Conservation (phyloP, 1,140 invertebrate genomes). For the Caenorhabditis brenneri region DNA sequence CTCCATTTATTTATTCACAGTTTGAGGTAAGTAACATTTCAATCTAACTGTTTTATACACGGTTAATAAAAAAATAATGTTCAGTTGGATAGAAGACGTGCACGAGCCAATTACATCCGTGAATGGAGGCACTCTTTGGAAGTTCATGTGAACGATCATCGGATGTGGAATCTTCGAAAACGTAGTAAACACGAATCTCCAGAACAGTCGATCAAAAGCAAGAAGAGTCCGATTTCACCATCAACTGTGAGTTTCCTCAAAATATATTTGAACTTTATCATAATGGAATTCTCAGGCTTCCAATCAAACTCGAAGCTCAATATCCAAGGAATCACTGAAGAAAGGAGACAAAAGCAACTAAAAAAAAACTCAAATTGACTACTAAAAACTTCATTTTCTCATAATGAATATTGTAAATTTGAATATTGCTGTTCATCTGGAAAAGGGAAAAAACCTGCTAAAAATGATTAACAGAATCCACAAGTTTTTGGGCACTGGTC, state of each 20-base stretch:
- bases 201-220: neutral
- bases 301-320: neutral
- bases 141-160: neutral
- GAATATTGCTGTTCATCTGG: slow-evolving; percentile 18
- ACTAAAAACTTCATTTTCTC: neutral
- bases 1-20: slow-evolving; percentile 6
- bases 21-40: neutral
- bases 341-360: neutral
- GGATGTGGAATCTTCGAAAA: neutral
- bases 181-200: neutral
- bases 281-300: neutral
- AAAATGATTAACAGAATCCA: slow-evolving; percentile 21
- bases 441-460: neutral
- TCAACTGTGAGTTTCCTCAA: neutral
- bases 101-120: neutral
- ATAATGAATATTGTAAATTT: neutral
- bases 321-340: neutral
- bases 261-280: neutral
- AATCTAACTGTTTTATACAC: neutral
- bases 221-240: neutral
- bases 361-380: neutral
- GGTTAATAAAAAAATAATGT: neutral
- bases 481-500: slow-evolving; percentile 39
- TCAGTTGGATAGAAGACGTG: slow-evolving; percentile 4
- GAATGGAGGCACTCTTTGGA: slow-evolving; percentile 11